Conservation (phyloP, 2,888 invertebrate species). For the Machimus atricapillus region DNA sequence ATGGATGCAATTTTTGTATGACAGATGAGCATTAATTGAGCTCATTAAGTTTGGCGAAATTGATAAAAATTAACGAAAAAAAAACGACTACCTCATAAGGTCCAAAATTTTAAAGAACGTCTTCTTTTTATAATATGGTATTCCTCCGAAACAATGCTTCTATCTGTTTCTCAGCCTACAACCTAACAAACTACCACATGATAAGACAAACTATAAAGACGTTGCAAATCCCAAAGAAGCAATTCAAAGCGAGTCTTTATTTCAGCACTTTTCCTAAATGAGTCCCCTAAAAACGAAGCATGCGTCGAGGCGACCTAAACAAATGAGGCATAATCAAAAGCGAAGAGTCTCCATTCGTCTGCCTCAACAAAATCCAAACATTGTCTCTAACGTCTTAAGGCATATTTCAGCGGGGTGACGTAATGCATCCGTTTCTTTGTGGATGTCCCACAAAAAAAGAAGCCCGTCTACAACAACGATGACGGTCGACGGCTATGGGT, state of each 20-base stretch:
- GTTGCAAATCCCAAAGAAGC: background rate
- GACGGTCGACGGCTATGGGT: background rate
- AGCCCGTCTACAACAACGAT: background rate
- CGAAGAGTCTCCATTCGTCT: background rate
- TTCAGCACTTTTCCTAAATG: background rate
- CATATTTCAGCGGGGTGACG: background rate
- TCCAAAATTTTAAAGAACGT: no score
- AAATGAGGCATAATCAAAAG: background rate
- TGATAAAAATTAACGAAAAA: no score
- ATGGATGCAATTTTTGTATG: no score
- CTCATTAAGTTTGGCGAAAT: no score
- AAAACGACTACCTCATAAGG: no score
- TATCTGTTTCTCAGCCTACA: background rate
- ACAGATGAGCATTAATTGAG: no score
- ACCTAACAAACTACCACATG: background rate
- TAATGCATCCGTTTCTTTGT: slow-evolving; percentile 24
- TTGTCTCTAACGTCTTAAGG: background rate
- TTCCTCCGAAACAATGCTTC: background rate
- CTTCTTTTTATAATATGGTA: no score
- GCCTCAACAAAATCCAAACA: slow-evolving; percentile 2
- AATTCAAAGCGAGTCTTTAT: background rate
- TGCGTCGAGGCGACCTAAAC: background rate
- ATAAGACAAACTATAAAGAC: background rate
- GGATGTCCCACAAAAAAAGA: background rate
- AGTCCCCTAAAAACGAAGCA: background rate